phyloP scores from a whole-genome alignment of 2,888 invertebrate genomes.

The Clostera curtula region DNA sequence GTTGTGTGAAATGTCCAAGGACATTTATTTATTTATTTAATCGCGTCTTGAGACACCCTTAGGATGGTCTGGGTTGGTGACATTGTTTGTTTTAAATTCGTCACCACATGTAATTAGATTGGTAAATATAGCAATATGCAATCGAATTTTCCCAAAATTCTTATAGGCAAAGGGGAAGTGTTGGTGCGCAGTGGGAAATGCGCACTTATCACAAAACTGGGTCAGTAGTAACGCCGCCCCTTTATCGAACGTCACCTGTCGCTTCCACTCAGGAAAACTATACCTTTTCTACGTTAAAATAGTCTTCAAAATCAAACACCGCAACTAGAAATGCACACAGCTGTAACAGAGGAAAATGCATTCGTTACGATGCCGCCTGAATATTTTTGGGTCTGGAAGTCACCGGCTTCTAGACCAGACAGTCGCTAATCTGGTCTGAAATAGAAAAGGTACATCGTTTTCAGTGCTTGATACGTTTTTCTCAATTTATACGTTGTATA shows the following conservation, averaged over 20 bases:
- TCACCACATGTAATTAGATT: neutral
- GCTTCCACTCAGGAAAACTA: slow-evolving; percentile 43
- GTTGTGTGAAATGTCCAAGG: too few species aligned
- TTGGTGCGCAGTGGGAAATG: slow-evolving; percentile 66
- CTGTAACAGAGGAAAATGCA: slow-evolving; percentile 50
- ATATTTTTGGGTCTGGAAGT: slow-evolving; percentile 37
- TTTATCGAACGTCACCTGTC: slow-evolving; percentile 62
- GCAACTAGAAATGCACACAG: slow-evolving; percentile 31
- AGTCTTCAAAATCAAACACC: slow-evolving; percentile 38
- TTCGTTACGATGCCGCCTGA: slow-evolving; percentile 36
- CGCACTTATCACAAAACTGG: slow-evolving; percentile 69
- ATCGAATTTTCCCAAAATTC: slow-evolving; percentile 42
- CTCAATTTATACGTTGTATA: too few species aligned
- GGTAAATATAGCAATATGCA: slow-evolving; percentile 18
- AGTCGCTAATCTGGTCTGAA: slow-evolving; percentile 7
- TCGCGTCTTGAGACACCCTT: too few species aligned
- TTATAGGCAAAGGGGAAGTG: slow-evolving; percentile 60
- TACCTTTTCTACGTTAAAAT: slow-evolving; percentile 41
- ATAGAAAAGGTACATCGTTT: slow-evolving; percentile 2
- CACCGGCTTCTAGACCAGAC: slow-evolving; percentile 5
- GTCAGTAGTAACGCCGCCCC: slow-evolving; percentile 73
- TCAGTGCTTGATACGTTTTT: too few species aligned
- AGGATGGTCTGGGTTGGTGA: too few species aligned
- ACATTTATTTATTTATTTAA: too few species aligned
- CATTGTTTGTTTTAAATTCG: slow-evolving; percentile 4